Evolutionary conservation across 2,797 vertebrate species (phyloP), one percentile per base, ranked within the genome.

Genomic region (Amazona finschi): DNA sequence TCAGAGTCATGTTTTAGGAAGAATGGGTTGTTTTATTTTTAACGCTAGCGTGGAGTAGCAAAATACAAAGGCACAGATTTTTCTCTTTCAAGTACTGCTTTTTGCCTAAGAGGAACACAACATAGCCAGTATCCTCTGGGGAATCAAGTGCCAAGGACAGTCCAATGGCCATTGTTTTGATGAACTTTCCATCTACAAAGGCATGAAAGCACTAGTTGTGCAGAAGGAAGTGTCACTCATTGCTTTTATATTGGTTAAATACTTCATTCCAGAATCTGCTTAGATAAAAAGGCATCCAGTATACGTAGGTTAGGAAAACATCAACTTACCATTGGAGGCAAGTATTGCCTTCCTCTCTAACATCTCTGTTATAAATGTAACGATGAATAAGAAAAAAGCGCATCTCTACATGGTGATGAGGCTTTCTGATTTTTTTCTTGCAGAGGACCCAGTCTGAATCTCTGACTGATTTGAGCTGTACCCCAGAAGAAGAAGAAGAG

Each of bases 371-470:
- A 38, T 39, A 70, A 87, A 84, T 47, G 25, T 33, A 89, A 28
- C 27, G 33, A 43, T 43, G 65, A 84, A 41, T 49, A 79, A 75
- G 53, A 30, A 67, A 72, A 62, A 57, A 78, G 20, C 30, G 36
- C 62, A 85, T 19, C 33, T 57, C 16, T 38, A 21, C 6, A 4
- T 21, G 62, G 12, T 90, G 27, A 73, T 16, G 2, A 24, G 24
- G 22, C 55, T 95, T 88, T 84, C 64, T 52, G 53, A 72, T 86
- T 73, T 77, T 7, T 96, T 79, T 87, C 94, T 93, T 80, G 11
- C 93, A 99, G 99, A 94, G 92, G 53, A 96, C 97, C 17, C 96
- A 96, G 53, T 98, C 98, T 52, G 97, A 98, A 50, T 98, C 97
- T 53, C 91, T 98, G 52, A 98, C 98, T 76, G 98, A 98, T 83